Percentiles rank a stretch among this genome's conserved stretches.
Conservation (phyloP, 1,140 invertebrate genomes). For the Drusus annulatus region DNA sequence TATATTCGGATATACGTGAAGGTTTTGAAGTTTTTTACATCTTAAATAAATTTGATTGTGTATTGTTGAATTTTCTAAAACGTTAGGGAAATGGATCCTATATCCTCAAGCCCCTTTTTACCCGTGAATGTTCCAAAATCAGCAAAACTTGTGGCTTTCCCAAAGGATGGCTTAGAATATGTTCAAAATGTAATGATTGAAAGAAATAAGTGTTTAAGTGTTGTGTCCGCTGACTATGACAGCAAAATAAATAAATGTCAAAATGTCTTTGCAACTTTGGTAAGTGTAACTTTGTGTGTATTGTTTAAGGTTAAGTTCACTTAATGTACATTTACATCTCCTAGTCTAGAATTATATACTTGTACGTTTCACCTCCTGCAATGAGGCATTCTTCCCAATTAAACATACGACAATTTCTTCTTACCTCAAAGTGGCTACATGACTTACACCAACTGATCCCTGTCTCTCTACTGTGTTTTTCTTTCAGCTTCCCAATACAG, state of each 20-base stretch:
- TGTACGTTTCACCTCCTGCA: too few species aligned
- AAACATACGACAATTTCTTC: too few species aligned
- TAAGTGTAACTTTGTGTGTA: slow-evolving; percentile 15
- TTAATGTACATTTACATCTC: too few species aligned
- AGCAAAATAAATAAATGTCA: slow-evolving; percentile 42
- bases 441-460: too few species aligned
- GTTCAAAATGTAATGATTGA: slow-evolving; percentile 53
- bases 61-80: background rate
- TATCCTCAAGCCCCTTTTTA: slow-evolving; percentile 37
- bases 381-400: too few species aligned
- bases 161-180: slow-evolving; percentile 50
- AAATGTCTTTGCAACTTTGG: slow-evolving; percentile 52
- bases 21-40: background rate
- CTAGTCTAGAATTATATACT: too few species aligned
- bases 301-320: too few species aligned
- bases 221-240: slow-evolving; percentile 40
- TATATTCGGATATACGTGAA: too few species aligned
- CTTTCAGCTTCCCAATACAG: slow-evolving; percentile 56
- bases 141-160: slow-evolving; percentile 11
- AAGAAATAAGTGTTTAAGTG: slow-evolving; percentile 43
- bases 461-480: background rate
- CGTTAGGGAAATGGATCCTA: slow-evolving; percentile 28
- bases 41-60: background rate
- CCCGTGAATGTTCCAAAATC: slow-evolving; percentile 30
- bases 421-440: too few species aligned